These are phyloP conservation scores for Tanytarsus gracilentus DNA, from an alignment of 2,888 invertebrate species.

Conservation along the genomic window DNA sequence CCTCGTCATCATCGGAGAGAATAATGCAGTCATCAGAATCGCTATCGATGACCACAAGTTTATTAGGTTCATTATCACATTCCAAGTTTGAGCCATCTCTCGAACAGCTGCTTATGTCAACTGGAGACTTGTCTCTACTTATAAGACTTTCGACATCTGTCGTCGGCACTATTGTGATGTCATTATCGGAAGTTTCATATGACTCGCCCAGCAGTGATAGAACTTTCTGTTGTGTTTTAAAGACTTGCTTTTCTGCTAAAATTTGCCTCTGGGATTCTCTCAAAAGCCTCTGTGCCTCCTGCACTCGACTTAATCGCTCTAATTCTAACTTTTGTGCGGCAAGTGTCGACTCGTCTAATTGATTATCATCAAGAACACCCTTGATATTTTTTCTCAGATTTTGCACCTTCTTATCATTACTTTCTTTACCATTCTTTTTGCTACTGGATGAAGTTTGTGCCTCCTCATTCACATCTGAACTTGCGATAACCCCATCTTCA, in stretches of 20 bases:
- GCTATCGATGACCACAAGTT: conserved; percentile 54
- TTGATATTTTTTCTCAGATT: conserved; percentile 79
- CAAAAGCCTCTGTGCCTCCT: conserved; percentile 74
- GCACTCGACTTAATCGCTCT: conserved; percentile 73
- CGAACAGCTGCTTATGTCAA: too few relatives aligned
- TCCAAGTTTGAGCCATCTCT: conserved; percentile 13
- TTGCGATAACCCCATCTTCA: too few relatives aligned
- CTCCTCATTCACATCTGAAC: too few relatives aligned
- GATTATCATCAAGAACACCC: conserved; percentile 88
- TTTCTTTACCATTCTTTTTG: conserved; percentile 37
- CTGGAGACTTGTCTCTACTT: too few relatives aligned
- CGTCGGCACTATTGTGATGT: conserved; percentile 43
- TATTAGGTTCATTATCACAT: conserved; percentile 29
- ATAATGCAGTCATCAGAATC: conserved; percentile 77
- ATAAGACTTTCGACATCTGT: too few relatives aligned
- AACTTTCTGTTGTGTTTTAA: conserved; percentile 60
- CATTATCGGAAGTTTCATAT: too few relatives aligned
- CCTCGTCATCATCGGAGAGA: conserved; percentile 70
- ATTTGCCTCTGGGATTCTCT: conserved; percentile 75
- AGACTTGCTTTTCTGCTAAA: conserved; percentile 59
- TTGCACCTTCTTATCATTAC: conserved; percentile 33
- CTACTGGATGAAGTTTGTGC: too few relatives aligned
- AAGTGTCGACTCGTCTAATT: conserved; percentile 83
- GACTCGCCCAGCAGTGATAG: conserved; percentile 58
- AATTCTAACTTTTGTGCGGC: conserved; percentile 89